Percentiles rank a stretch among this genome's conserved stretches.
Conservation (phyloP, 2,888 invertebrate species). For the Synanthedon tipuliformis region DNA sequence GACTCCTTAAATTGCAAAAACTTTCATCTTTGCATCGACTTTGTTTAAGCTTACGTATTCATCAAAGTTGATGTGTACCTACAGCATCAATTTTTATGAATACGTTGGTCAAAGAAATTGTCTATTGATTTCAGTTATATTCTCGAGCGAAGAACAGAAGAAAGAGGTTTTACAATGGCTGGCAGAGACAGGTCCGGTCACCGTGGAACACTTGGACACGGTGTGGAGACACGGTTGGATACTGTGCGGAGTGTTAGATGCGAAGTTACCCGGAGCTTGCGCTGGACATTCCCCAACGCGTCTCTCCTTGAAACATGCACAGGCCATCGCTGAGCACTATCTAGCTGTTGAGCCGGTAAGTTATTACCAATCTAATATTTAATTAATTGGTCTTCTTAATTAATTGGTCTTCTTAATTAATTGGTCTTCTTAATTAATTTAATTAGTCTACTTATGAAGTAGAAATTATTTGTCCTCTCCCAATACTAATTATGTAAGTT, state of each 20-base stretch:
- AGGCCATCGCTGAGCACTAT: slow-evolving; percentile 71
- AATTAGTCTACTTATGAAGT: too few relatives aligned
- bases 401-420: too few relatives aligned
- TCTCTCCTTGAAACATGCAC: slow-evolving; percentile 63
- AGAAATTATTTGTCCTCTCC: too few relatives aligned
- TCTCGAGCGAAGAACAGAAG: slow-evolving; percentile 56
- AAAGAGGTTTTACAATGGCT: slow-evolving; percentile 55
- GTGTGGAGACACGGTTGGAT: slow-evolving; percentile 73
- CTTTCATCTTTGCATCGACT: too few relatives aligned
- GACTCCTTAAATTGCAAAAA: too few relatives aligned
- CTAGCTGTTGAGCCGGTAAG: slow-evolving; percentile 71
- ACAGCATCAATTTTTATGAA: too few relatives aligned
- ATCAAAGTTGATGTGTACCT: too few relatives aligned
- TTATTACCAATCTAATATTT: slow-evolving; percentile 1
- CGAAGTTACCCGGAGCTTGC: slow-evolving; percentile 72
- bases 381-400: too few relatives aligned
- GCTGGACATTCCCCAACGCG: slow-evolving; percentile 66
- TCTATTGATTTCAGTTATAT: slow-evolving; percentile 37
- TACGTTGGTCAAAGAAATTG: too few relatives aligned
- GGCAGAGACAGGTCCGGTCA: slow-evolving; percentile 42
- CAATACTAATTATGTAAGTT: too few relatives aligned
- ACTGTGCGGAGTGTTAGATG: slow-evolving; percentile 70
- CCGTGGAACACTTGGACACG: slow-evolving; percentile 58
- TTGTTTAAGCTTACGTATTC: too few relatives aligned
- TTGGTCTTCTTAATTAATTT: too few relatives aligned